Percentiles rank a stretch among this genome's conserved stretches.
Evolutionary conservation across 1,140 invertebrate species (phyloP).

Genomic region (Branchinecta lindahli): DNA sequence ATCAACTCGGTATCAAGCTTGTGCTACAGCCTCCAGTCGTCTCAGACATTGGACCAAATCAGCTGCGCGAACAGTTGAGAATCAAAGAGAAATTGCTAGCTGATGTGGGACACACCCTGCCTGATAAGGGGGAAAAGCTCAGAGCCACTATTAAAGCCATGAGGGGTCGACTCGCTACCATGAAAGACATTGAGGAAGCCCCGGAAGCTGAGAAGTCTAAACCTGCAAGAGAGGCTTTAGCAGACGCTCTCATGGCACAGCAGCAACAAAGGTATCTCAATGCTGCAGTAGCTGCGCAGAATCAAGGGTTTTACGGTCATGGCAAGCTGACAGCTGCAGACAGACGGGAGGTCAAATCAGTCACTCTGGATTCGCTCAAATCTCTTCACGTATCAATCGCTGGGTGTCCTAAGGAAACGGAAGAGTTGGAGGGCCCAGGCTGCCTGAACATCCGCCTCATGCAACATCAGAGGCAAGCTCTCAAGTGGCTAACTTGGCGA

Average conservation of each 20-base stretch:
- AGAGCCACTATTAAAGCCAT: constrained; percentile 16
- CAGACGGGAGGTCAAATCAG: constrained; percentile 32
- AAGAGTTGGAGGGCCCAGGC: constrained; percentile 38
- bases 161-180: constrained; percentile 10
- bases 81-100: constrained; percentile 11
- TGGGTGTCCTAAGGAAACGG: constrained; percentile 38
- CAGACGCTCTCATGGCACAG: background rate
- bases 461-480: constrained; percentile 68
- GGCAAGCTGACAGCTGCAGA: constrained; percentile 24
- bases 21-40: background rate
- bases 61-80: constrained; percentile 7
- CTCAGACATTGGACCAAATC: constrained; percentile 13
- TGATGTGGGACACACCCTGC: constrained; percentile 14
- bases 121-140: constrained; percentile 19
- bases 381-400: constrained; percentile 53
- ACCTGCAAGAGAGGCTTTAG: constrained; percentile 12
- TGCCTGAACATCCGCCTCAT: constrained; percentile 53
- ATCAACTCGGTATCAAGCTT: constrained; percentile 20
- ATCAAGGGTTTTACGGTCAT: background rate
- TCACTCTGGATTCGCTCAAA: constrained; percentile 53
- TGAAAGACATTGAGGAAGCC: background rate
- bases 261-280: constrained; percentile 9
- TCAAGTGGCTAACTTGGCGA: constrained; percentile 76
- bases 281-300: background rate
- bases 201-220: constrained; percentile 15